Conservation (phyloP, 2,888 invertebrate species). For the Leptinotarsa tumamoca region DNA sequence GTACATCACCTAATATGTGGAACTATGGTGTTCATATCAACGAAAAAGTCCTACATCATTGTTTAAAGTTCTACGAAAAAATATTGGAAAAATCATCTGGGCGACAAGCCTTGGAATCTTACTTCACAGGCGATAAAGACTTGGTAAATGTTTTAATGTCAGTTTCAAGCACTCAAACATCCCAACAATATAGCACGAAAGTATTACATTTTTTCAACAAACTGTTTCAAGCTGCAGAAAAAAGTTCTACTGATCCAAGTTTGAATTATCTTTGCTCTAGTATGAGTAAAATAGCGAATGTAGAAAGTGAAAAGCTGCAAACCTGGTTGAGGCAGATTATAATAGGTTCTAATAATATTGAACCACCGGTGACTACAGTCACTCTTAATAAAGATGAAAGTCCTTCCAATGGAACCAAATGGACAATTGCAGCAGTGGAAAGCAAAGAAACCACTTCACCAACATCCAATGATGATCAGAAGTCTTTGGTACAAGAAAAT, state of each 20-base stretch:
- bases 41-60: conserved; percentile 74
- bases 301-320: conserved; percentile 75
- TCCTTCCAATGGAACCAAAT: conserved; percentile 44
- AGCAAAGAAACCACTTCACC: conserved; percentile 41
- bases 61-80: conserved; percentile 88
- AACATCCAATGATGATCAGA: conserved; percentile 65
- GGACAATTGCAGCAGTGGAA: conserved; percentile 52
- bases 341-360: conserved; percentile 65
- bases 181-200: conserved; percentile 78
- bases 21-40: conserved; percentile 65
- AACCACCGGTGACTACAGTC: conserved; percentile 66
- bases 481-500: conserved; percentile 75
- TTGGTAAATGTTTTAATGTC: conserved; percentile 85
- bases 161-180: conserved; percentile 80
- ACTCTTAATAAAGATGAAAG: conserved; percentile 63
- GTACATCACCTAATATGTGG: conserved; percentile 63
- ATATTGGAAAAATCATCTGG: conserved; percentile 86
- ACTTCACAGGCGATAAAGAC: conserved; percentile 79
- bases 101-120: conserved; percentile 83
- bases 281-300: conserved; percentile 74
- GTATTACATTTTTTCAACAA: conserved; percentile 86
- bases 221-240: conserved; percentile 75
- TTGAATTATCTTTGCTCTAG: conserved; percentile 77
- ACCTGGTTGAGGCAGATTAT: conserved; percentile 76
- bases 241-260: conserved; percentile 72